These are phyloP conservation scores for Cryptomyrus ogoouensis DNA, from an alignment of 2,113 vertebrate genomes.

Conservation along the genomic window DNA sequence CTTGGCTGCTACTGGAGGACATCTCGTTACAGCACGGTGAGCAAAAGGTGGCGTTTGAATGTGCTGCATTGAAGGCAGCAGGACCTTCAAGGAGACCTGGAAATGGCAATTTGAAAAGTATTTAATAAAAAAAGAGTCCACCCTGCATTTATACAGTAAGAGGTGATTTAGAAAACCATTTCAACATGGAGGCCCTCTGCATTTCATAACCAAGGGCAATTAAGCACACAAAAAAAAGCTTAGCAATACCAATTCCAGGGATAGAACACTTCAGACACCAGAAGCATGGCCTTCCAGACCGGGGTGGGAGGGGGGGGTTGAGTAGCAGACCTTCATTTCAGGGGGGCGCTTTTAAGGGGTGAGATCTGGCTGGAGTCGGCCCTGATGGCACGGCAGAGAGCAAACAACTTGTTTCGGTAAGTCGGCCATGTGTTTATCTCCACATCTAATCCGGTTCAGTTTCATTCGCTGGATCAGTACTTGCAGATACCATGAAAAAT, in stretches of 20 bases:
- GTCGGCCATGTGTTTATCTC: background rate
- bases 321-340: background rate
- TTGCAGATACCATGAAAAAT: background rate
- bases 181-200: background rate
- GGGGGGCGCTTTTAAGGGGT: background rate
- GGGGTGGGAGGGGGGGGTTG: background rate
- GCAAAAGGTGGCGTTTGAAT: background rate
- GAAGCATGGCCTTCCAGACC: background rate
- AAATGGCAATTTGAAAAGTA: background rate
- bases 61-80: background rate
- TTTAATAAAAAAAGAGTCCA: background rate
- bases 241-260: background rate
- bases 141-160: background rate
- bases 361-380: background rate
- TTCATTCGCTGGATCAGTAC: background rate
- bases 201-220: background rate
- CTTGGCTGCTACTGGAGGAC: background rate
- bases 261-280: constrained; percentile 9
- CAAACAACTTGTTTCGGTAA: background rate
- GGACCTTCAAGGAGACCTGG: background rate
- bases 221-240: background rate
- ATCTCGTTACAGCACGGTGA: background rate
- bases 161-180: background rate
- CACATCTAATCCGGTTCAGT: background rate
- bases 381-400: background rate